Conservation (phyloP, 37 sponge, comb jelly and placozoan genomes). For the Petrosia ficiformis region DNA sequence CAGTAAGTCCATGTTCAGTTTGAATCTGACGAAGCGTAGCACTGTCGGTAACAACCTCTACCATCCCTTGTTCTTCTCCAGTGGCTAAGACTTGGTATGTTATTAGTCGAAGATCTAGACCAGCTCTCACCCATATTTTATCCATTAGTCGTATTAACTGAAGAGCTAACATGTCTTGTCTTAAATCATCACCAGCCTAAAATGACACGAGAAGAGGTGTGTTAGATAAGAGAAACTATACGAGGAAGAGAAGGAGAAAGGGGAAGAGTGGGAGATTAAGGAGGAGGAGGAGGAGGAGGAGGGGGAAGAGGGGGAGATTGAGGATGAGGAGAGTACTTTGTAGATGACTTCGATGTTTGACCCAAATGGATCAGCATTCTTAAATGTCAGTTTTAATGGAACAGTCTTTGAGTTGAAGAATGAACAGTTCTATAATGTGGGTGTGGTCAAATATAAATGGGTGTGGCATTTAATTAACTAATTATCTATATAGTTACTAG, state of each 20-base stretch:
- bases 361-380: slow-evolving; percentile 65
- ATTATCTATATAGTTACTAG: too few relatives aligned
- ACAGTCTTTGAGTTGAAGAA: slow-evolving; percentile 88
- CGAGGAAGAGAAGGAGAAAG: too few relatives aligned
- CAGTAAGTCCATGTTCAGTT: slow-evolving; percentile 81
- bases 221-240: neutral
- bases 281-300: too few relatives aligned
- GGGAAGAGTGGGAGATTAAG: too few relatives aligned
- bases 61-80: slow-evolving; percentile 74
- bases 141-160: slow-evolving; percentile 84
- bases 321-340: slow-evolving; percentile 35
- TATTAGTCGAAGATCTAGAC: slow-evolving; percentile 79
- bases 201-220: neutral
- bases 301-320: neutral
- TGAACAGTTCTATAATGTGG: slow-evolving; percentile 45
- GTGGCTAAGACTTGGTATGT: slow-evolving; percentile 81
- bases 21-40: slow-evolving; percentile 85
- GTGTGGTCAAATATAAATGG: neutral
- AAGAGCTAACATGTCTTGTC: slow-evolving; percentile 75
- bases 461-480: neutral
- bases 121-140: slow-evolving; percentile 77
- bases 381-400: slow-evolving; percentile 75
- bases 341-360: slow-evolving; percentile 61
- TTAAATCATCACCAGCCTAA: slow-evolving; percentile 89
- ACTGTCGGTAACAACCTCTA: slow-evolving; percentile 74